phyloP scores from a whole-genome alignment of 2,113 vertebrate genomes.

The Oenanthe oenanthe region DNA sequence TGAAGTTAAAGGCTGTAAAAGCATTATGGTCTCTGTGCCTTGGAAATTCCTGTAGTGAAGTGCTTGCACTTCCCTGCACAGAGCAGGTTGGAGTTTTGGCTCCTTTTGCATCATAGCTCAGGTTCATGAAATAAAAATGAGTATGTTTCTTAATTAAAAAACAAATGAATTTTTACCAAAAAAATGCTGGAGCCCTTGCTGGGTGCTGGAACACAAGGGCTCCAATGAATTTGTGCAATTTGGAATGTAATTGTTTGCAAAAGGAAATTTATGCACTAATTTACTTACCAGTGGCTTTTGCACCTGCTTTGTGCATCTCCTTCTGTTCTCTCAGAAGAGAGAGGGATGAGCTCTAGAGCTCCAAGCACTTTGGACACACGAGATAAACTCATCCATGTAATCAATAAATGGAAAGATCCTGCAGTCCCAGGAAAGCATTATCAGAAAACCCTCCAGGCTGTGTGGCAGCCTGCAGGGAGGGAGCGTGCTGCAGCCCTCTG shows the following conservation, averaged over 20 bases:
- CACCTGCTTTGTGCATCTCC: neutral
- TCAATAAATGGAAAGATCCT: neutral
- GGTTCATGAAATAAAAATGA: conserved; percentile 63
- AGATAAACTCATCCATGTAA: neutral
- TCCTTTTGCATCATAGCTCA: conserved; percentile 25
- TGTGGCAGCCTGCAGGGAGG: neutral
- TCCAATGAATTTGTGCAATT: neutral
- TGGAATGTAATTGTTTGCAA: neutral
- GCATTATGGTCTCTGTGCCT: neutral
- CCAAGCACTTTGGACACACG: neutral
- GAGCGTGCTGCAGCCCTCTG: neutral
- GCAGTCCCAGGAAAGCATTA: neutral
- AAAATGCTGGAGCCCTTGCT: neutral
- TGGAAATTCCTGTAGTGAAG: neutral
- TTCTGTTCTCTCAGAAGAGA: neutral
- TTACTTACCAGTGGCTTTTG: neutral
- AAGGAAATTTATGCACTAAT: neutral
- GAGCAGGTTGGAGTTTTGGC: neutral
- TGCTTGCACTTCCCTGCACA: neutral
- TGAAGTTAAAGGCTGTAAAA: neutral
- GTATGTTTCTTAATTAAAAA: conserved; percentile 67
- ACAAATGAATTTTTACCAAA: conserved; percentile 47
- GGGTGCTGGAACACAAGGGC: conserved; percentile 5
- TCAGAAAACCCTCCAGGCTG: neutral
- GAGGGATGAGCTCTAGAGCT: neutral